phyloP scores from a whole-genome alignment of 2,797 vertebrate genomes.

The Helarctos malayanus region DNA sequence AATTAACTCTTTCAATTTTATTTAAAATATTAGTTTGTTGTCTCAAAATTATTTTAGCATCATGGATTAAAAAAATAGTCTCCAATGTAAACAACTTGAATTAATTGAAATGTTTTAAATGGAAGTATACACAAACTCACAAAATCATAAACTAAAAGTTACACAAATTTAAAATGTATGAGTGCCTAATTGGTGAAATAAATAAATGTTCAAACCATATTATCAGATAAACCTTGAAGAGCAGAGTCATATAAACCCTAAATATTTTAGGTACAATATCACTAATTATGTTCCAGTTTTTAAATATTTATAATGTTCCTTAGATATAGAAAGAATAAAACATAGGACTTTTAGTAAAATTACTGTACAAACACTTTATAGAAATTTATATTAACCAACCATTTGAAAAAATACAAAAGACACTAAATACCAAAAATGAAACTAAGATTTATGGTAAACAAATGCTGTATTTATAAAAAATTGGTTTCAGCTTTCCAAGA shows the following conservation, averaged over 20 bases:
- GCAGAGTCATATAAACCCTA: slow-evolving; percentile 25
- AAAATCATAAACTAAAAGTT: slow-evolving; percentile 75
- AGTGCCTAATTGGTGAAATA: neutral
- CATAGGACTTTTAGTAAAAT: neutral
- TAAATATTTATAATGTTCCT: neutral
- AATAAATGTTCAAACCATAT: slow-evolving; percentile 61
- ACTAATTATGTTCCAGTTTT: neutral
- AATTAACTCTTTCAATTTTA: neutral
- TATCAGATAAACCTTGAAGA: slow-evolving; percentile 36
- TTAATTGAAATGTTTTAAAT: slow-evolving; percentile 25
- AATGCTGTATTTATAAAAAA: neutral
- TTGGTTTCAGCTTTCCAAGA: neutral
- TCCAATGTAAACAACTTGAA: neutral
- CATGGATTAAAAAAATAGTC: neutral
- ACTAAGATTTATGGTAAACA: neutral
- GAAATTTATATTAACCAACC: neutral
- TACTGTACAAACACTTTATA: neutral
- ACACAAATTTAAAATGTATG: slow-evolving; percentile 62
- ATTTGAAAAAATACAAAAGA: neutral
- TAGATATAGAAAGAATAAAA: neutral
- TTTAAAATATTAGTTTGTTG: neutral
- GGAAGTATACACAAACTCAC: slow-evolving; percentile 30
- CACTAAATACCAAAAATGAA: neutral
- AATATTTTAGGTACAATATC: neutral
- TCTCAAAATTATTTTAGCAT: neutral